A percentile compares a stretch with the other conserved stretches of the same genome.
Evolutionary conservation across 2,888 invertebrate genomes (phyloP).

Genomic region (Thecophora atra): DNA sequence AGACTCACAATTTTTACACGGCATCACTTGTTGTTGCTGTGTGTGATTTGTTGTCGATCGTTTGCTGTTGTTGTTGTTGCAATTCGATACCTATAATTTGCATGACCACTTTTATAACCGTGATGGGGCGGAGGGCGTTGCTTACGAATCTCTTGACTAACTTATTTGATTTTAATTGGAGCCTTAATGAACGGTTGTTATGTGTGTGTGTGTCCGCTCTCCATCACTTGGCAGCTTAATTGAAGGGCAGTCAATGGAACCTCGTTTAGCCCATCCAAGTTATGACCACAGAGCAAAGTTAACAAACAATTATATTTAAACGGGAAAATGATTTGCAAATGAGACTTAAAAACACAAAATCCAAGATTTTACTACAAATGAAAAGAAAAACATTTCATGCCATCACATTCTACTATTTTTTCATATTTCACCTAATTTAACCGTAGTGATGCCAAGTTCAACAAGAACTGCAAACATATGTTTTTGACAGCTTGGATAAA

Average conservation of each 20-base stretch:
- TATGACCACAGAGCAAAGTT: slow-evolving; percentile 1
- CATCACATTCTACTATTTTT: too few species aligned
- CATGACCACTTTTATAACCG: slow-evolving; percentile 59
- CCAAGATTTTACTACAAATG: too few species aligned
- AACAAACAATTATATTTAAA: too few species aligned
- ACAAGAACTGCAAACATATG: too few species aligned
- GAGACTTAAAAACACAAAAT: too few species aligned
- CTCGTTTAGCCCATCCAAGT: slow-evolving; percentile 28
- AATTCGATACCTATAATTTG: slow-evolving; percentile 61
- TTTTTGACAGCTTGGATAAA: too few species aligned
- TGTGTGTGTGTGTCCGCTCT: slow-evolving; percentile 36
- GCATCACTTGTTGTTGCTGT: slow-evolving; percentile 7
- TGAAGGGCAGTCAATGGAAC: slow-evolving; percentile 14
- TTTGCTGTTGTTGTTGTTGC: slow-evolving; percentile 26
- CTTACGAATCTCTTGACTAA: slow-evolving; percentile 55
- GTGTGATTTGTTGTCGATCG: slow-evolving; percentile 14
- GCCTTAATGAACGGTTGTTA: slow-evolving; percentile 55
- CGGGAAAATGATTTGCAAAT: too few species aligned
- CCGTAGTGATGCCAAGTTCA: too few species aligned
- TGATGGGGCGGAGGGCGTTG: slow-evolving; percentile 23
- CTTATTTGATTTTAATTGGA: slow-evolving; percentile 64
- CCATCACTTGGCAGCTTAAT: slow-evolving; percentile 16
- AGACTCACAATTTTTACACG: neutral
- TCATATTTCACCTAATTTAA: too few species aligned
- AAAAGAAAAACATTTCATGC: too few species aligned